Evolutionary conservation across 2,888 invertebrate genomes (phyloP).

Genomic region (Drosophila picticornis): DNA sequence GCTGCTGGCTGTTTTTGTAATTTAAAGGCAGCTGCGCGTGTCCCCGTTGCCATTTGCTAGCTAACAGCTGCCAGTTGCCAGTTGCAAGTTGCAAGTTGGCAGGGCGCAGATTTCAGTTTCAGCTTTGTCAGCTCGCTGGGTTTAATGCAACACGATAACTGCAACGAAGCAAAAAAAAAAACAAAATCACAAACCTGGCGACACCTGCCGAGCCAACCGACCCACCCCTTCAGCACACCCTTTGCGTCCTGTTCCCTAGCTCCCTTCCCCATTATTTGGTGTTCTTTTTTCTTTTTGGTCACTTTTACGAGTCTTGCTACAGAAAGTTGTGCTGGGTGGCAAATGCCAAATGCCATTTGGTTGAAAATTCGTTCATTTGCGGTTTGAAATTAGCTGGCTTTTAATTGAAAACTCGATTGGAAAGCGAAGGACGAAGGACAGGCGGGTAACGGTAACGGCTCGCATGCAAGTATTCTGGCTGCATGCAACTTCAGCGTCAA

Average conservation of each 20-base stretch:
- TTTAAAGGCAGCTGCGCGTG: conserved; percentile 54
- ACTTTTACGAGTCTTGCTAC: conserved; percentile 12
- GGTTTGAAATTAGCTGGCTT: conserved; percentile 53
- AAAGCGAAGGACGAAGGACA: conserved; percentile 32
- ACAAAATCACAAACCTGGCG: conserved; percentile 20
- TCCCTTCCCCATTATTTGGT: not conserved
- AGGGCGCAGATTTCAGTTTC: conserved; percentile 37
- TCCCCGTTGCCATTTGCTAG: conserved; percentile 31
- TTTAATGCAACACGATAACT: conserved; percentile 58
- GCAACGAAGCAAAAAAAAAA: conserved; percentile 33
- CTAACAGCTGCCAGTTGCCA: conserved; percentile 15
- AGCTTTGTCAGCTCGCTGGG: conserved; percentile 39
- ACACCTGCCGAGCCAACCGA: conserved; percentile 41
- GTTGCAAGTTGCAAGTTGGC: conserved; percentile 13
- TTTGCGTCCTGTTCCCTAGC: not conserved
- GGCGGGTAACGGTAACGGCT: conserved; percentile 20
- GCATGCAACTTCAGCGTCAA: conserved; percentile 49
- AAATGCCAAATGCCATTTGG: conserved; percentile 53
- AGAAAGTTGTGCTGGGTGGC: conserved; percentile 16
- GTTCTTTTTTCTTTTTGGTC: conserved; percentile 9
- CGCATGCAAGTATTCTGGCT: conserved; percentile 37
- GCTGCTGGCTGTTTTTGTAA: conserved; percentile 65
- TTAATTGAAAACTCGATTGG: conserved; percentile 75
- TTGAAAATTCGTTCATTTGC: conserved; percentile 46
- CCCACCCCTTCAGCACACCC: not conserved